Evolutionary conservation across 2,113 vertebrate species (phyloP).

Genomic region (Sterna hirundo): DNA sequence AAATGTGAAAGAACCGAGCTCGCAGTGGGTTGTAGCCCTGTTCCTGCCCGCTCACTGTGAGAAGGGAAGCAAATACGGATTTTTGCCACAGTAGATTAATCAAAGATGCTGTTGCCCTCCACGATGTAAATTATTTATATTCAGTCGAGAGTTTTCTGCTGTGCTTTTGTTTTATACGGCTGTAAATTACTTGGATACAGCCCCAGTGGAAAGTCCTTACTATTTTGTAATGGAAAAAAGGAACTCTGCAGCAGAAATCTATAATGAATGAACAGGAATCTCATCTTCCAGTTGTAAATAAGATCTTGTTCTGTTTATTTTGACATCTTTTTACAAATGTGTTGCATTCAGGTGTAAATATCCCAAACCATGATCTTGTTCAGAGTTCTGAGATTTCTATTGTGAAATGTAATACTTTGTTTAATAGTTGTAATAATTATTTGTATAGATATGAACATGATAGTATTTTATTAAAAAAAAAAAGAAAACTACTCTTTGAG

Average conservation of each 20-base stretch:
- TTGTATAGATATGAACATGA: slow-evolving; percentile 80
- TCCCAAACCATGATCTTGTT: slow-evolving; percentile 73
- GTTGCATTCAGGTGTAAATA: slow-evolving; percentile 78
- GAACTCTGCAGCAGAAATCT: slow-evolving; percentile 66
- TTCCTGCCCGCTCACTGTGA: slow-evolving; percentile 39
- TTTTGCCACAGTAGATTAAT: slow-evolving; percentile 64
- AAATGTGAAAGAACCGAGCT: background rate
- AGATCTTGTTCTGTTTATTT: slow-evolving; percentile 78
- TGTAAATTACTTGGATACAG: slow-evolving; percentile 62
- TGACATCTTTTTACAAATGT: slow-evolving; percentile 79
- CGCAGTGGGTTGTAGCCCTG: fast-evolving
- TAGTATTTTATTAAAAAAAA: slow-evolving; percentile 86
- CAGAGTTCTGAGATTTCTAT: slow-evolving; percentile 81
- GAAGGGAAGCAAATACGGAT: slow-evolving; percentile 48
- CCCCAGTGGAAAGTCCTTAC: slow-evolving; percentile 50
- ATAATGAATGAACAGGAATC: slow-evolving; percentile 68
- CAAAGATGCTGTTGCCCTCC: slow-evolving; percentile 55
- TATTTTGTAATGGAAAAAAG: slow-evolving; percentile 68
- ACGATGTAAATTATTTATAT: slow-evolving; percentile 59
- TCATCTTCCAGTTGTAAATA: slow-evolving; percentile 74
- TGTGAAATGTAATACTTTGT: slow-evolving; percentile 82
- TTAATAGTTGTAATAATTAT: slow-evolving; percentile 82
- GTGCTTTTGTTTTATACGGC: slow-evolving; percentile 60
- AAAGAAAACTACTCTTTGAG: background rate
- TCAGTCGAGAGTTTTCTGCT: slow-evolving; percentile 49